Percentiles rank a stretch among this genome's conserved stretches.
Conservation (phyloP, 2,888 invertebrate species). For the Acleris holmiana region DNA sequence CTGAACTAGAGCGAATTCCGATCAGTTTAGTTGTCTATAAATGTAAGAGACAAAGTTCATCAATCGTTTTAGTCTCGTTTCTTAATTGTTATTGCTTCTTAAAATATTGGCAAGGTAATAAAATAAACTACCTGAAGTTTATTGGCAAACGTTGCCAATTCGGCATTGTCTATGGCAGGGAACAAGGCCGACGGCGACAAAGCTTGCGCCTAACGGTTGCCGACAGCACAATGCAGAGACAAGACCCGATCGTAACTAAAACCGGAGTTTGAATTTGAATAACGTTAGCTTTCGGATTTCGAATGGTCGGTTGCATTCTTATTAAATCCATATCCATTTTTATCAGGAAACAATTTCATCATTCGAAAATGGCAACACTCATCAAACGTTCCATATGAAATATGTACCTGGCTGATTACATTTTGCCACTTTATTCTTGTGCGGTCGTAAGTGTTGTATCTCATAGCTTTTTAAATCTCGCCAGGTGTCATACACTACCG, state of each 20-base stretch:
- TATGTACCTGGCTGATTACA: too few species aligned
- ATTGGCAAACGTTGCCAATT: constrained; percentile 22
- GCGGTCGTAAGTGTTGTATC: too few species aligned
- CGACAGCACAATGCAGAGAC: constrained; percentile 34
- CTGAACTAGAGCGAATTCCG: constrained; percentile 34
- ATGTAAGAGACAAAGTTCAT: constrained; percentile 7
- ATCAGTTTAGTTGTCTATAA: constrained; percentile 9
- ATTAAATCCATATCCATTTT: neutral
- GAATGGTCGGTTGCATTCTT: neutral
- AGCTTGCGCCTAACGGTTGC: constrained; percentile 43
- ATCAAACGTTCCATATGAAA: too few species aligned
- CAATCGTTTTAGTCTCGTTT: constrained; percentile 15
- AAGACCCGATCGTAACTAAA: constrained; percentile 8
- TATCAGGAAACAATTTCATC: too few species aligned
- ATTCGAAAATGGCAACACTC: too few species aligned
- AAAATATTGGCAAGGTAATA: constrained; percentile 22
- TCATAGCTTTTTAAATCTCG: too few species aligned
- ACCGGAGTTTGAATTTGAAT: constrained; percentile 16
- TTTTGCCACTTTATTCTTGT: too few species aligned
- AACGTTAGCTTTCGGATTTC: constrained; percentile 3
- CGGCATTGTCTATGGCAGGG: constrained; percentile 22
- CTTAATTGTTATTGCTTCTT: constrained; percentile 23
- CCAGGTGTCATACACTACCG: too few species aligned
- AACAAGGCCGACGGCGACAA: constrained; percentile 33
- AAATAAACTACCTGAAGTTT: constrained; percentile 33